Conservation (phyloP, 2,113 vertebrate genomes). For the Strix uralensis region DNA sequence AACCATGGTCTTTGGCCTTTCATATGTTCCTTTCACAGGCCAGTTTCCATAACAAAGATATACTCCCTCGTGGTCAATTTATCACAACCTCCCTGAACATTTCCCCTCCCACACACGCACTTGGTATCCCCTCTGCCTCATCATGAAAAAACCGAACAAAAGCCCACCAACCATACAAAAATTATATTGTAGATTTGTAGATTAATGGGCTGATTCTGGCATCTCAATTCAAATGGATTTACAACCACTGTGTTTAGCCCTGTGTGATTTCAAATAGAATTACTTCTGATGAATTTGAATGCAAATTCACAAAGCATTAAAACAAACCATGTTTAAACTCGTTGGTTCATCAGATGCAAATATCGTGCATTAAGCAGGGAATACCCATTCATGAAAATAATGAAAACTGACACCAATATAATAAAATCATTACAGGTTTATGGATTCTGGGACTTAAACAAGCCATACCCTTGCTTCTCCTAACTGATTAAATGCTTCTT, state of each 20-base stretch:
- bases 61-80: conserved; percentile 16
- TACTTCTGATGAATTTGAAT: conserved; percentile 74
- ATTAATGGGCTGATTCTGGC: conserved; percentile 64
- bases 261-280: conserved; percentile 75
- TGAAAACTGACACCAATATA: conserved; percentile 68
- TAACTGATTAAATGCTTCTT: conserved; percentile 62
- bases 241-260: conserved; percentile 64
- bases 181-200: conserved; percentile 47
- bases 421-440: conserved; percentile 70
- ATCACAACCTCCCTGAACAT: not conserved
- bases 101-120: not conserved
- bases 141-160: not conserved
- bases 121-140: not conserved
- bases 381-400: conserved; percentile 69
- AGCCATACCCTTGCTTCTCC: conserved; percentile 57
- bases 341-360: conserved; percentile 68
- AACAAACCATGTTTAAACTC: conserved; percentile 68
- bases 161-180: not conserved
- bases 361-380: conserved; percentile 61
- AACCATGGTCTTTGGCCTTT: conserved; percentile 2
- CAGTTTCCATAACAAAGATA: conserved; percentile 33
- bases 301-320: conserved; percentile 74
- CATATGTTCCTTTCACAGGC: not conserved
- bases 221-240: conserved; percentile 71
- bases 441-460: conserved; percentile 59